Base-by-base conservation (phyloP, 2,888 invertebrate genomes). In the Synanthedon tipuliformis region DNA sequence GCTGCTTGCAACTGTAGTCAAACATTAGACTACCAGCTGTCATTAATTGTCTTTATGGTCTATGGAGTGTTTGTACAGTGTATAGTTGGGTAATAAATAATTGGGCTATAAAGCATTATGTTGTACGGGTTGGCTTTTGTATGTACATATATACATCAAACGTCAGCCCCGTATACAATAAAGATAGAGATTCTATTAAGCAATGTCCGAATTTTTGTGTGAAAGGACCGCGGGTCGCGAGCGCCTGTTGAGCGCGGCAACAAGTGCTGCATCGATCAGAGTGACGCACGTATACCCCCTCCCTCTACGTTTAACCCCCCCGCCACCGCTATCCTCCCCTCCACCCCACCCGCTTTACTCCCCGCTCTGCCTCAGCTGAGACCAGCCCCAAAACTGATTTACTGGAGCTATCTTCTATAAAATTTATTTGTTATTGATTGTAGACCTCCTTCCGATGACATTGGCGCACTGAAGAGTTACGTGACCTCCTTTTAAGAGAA, bases 221-320 rank as follows among this genome's bases (percentile, higher is more conserved):
- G 50, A n/a, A 50, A 53, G 50, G 51, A 11, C 16, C 49, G 48
- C 45, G 40, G 65, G 48, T 34, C 34, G 34, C 50, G 4, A 68
- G 71, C 61, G 80, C 83, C 82, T 83, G 84, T 83, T 81, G 81
- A 79, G 63, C 76, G 73, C 63, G 72, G 82, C 84, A 85, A 85
- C 84, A 85, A 84, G 84, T 84, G 73, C 81, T 77, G 80, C 83
- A 85, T 85, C 84, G 84, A 85, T 83, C 81, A 81, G 65, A 62
- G 73, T 79, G 79, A 77, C 78, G 75, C 74, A 75, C 76, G 70
- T 61, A 63, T 62, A 65, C 58, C 63, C 58, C 61, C 61, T 60
- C 57, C 63, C 61, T 57, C 34, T 34, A 34, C 34, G 34, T 34
- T 34, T 34, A 23, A 54, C 52, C 34, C 57, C 50, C 51, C 34